Base-by-base conservation (phyloP, 37 sponge, comb jelly and placozoan genomes). In the Amphimedon queenslandica region DNA sequence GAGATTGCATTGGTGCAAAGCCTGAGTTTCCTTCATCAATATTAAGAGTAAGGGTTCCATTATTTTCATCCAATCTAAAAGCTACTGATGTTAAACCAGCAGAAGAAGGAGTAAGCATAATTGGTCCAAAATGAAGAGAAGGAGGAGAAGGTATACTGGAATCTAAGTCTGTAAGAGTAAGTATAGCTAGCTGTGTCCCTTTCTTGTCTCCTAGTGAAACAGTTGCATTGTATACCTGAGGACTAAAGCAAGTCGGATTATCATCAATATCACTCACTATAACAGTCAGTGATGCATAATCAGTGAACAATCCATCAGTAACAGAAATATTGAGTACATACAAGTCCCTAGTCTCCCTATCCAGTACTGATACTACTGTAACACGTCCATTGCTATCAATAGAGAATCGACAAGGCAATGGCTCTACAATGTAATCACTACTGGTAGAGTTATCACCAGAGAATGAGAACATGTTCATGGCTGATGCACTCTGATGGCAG, bases 131-230 rank as follows among this genome's bases (percentile, higher is more conserved):
- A n/a, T n/a, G n/a, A n/a, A n/a, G n/a, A n/a, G n/a, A n/a, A n/a
- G n/a, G n/a, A n/a, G n/a, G n/a, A 23, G 57, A 25, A 1, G 57
- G 35, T 34, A 80, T 51, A 60, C 58, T 25, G 0, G 40, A 0
- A 33, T 82, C 83, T 34, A 76, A 76, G 34, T 82, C 76, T 2
- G 63, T 41, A 1, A 75, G 76, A 40, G 5, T 41, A 8, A 82
- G 42, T n/a, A 40, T 5, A 3, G 51, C 76, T 1, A 82, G 27
- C 8, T 43, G 29, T 40, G 1, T 29, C 20, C 77, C 55, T 20
- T 4, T 64, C 27, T 35, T 51, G 0, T 75, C 70, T 57, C 76
- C 83, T 16, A 60, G 51, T 31, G 74, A 71, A 23, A 88, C 43
- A 42, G 70, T 78, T 13, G 58, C 75, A 32, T 40, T 51, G 57